A percentile compares a stretch with the other conserved stretches of the same genome.
Evolutionary conservation across 2,113 vertebrate species (phyloP).

Genomic region (Sterrhoptilus dennistouni): DNA sequence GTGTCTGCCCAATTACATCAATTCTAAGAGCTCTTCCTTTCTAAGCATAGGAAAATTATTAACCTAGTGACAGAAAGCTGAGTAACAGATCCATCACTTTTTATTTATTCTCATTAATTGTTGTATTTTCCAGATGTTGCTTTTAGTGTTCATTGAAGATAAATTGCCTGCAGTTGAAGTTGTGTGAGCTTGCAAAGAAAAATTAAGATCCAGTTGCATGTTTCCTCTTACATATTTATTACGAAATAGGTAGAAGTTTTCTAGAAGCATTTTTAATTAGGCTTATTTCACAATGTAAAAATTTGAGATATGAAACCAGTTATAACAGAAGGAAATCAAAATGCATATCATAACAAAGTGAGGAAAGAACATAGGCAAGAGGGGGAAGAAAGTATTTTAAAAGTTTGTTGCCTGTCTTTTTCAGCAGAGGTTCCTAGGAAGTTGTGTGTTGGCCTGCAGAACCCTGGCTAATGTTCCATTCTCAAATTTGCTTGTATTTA

Average conservation of each 20-base stretch:
- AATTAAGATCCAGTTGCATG: neutral
- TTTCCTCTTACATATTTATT: neutral
- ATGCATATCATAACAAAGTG: neutral
- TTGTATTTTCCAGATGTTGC: constrained; percentile 30
- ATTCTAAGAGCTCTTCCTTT: neutral
- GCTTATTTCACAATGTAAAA: neutral
- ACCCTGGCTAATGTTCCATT: neutral
- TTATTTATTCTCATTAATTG: constrained; percentile 26
- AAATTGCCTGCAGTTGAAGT: neutral
- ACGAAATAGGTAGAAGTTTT: neutral
- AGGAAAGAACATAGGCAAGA: neutral
- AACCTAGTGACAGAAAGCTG: neutral
- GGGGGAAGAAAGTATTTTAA: neutral
- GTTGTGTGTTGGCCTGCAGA: rapidly evolving
- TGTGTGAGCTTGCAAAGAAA: neutral
- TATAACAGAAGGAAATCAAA: neutral
- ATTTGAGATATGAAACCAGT: neutral
- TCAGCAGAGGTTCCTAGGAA: neutral
- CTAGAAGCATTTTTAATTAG: neutral
- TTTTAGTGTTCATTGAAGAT: neutral
- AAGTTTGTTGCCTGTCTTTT: neutral
- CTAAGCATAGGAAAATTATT: neutral
- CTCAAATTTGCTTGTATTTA: neutral
- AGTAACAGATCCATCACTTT: neutral
- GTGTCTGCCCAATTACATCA: neutral